These are phyloP conservation scores for Microplitis deprimator DNA, from an alignment of 2,888 invertebrate genomes.

Conservation along the genomic window DNA sequence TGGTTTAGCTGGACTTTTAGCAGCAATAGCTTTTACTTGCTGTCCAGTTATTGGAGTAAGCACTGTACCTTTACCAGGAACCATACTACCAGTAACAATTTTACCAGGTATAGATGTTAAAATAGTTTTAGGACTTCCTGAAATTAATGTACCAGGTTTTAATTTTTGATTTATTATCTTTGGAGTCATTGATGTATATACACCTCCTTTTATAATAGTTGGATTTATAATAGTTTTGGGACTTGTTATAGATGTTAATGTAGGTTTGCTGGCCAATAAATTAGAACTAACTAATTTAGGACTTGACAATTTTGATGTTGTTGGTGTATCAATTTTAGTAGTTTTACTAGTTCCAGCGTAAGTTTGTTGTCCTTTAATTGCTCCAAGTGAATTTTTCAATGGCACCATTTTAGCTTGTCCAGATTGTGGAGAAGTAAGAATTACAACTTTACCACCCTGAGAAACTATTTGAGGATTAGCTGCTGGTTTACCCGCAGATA, in stretches of 20 bases:
- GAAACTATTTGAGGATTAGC: slow-evolving; percentile 66
- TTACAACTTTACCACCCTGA: slow-evolving; percentile 68
- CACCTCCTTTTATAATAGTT: slow-evolving; percentile 57
- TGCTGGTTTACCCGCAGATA: slow-evolving; percentile 55
- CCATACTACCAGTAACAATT: slow-evolving; percentile 54
- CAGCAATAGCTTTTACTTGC: slow-evolving; percentile 68
- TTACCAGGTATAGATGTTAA: slow-evolving; percentile 57
- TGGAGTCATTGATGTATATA: slow-evolving; percentile 60
- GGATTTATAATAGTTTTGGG: slow-evolving; percentile 56
- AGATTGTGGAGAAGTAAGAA: slow-evolving; percentile 64
- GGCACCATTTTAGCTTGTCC: slow-evolving; percentile 64
- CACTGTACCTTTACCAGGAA: slow-evolving; percentile 61
- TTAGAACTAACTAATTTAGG: slow-evolving; percentile 68
- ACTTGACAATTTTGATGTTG: slow-evolving; percentile 59
- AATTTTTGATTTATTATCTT: slow-evolving; percentile 59
- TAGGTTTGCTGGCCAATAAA: background rate
- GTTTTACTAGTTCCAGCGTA: slow-evolving; percentile 71
- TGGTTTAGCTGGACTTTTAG: slow-evolving; percentile 58
- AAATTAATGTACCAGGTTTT: slow-evolving; percentile 61
- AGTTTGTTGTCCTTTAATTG: slow-evolving; percentile 73
- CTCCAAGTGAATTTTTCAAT: slow-evolving; percentile 60
- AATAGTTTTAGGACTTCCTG: slow-evolving; percentile 62
- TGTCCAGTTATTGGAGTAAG: slow-evolving; percentile 69
- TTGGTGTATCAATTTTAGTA: slow-evolving; percentile 69
- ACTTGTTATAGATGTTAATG: background rate